Base-by-base conservation (phyloP, 2,888 invertebrate species). In the Philaethria dido region DNA sequence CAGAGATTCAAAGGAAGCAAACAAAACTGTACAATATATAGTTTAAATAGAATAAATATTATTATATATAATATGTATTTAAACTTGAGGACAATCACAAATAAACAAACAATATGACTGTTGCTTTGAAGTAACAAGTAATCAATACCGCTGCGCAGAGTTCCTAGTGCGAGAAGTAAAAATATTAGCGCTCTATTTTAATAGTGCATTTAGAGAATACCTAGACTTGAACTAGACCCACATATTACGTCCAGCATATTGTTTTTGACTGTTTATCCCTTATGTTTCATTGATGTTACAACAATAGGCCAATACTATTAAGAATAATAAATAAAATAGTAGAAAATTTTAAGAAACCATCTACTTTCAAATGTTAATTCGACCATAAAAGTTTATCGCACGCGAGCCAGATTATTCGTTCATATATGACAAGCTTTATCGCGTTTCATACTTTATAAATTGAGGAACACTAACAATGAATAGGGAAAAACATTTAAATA, bases 51-150 rank as follows among this genome's bases (percentile, higher is more conserved):
- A n/a, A n/a, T n/a, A n/a, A n/a, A n/a, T n/a, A n/a, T n/a, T n/a
- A n/a, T n/a, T n/a, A n/a, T n/a, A n/a, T n/a, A n/a, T n/a, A n/a
- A n/a, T n/a, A n/a, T n/a, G n/a, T n/a, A n/a, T n/a, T n/a, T n/a
- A n/a, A n/a, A n/a, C n/a, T 29, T 9, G 16, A 8, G 50, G 2
- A n/a, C 25, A 50, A n/a, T 50, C n/a, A 50, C 2, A 0, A 50
- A 16, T 25, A 50, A 50, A 50, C 50, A 50, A 29, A 52, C 50
- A 16, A 9, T 50, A 16, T 4, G 52, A 52, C 52, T 52, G 52
- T 52, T 52, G 52, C 52, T 52, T 52, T 29, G 29, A 29, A 52
- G 52, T 52, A 52, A 52, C 52, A 52, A 52, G 52, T 33, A 52
- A 52, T 52, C 50, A 29, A 52, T 52, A 52, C 16, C 29, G 52